Evolutionary conservation across 2,113 vertebrate genomes (phyloP).

Genomic region (Plectropomus leopardus): DNA sequence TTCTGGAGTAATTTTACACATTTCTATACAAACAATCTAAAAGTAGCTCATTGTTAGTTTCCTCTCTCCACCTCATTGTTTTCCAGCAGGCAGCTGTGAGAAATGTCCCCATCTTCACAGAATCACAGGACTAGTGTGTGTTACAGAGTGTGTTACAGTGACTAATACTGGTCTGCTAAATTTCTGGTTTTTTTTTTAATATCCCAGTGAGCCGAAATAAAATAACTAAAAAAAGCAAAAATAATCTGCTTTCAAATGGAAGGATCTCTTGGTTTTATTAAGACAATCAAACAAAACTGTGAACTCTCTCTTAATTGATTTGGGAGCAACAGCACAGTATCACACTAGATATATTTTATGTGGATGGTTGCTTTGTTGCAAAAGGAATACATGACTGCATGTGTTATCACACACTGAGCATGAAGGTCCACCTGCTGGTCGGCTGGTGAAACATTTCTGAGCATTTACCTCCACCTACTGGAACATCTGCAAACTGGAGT

Average conservation of each 20-base stretch:
- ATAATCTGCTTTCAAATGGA: neutral
- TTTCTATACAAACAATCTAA: conserved; percentile 35
- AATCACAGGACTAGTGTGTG: conserved; percentile 2
- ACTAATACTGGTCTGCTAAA: neutral
- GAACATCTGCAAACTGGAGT: conserved; percentile 1
- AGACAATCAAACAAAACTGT: neutral
- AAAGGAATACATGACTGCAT: neutral
- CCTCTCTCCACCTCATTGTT: conserved; percentile 26
- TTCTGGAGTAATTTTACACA: neutral
- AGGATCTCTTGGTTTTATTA: neutral
- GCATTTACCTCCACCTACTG: conserved; percentile 64
- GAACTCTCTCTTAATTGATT: neutral
- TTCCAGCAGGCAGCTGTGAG: conserved; percentile 2
- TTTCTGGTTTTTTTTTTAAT: neutral
- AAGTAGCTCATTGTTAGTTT: conserved; percentile 28
- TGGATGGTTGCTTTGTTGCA: neutral
- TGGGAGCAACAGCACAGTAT: conserved; percentile 20
- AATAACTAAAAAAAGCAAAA: neutral
- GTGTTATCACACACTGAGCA: neutral
- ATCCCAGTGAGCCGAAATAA: neutral
- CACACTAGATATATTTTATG: too few species aligned
- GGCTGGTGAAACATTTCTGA: neutral
- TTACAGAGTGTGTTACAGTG: neutral
- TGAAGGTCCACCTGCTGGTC: neutral
- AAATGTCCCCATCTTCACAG: neutral